Evolutionary conservation across 64 coral and sea anemone species (phyloP), one percentile per base, ranked within the genome.

Genomic region (Pachyseris speciosa): DNA sequence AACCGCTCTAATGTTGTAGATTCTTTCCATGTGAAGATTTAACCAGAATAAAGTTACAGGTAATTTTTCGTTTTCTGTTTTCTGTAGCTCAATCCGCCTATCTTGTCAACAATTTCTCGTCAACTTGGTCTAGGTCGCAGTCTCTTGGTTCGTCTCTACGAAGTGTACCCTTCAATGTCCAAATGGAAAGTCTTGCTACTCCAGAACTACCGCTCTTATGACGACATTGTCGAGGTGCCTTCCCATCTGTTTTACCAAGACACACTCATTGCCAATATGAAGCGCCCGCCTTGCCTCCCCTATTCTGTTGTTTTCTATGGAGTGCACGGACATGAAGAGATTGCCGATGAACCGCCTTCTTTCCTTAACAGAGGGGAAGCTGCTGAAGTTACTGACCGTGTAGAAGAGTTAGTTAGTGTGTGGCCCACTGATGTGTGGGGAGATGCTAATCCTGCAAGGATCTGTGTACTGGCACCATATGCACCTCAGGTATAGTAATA

Each of bases 151-250:
- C 95, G 95, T 4, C 80, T 98, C 7, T 72, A 90, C 33, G 64
- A 94, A 12, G 45, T 47, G 71, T 94, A 98, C 40, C 87, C 95
- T 7, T 7, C 60, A 34, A 34, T 71, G 13, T 98, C 91, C 5
- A 68, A 74, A 5, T 98, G 63, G 48, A 98, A 94, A 64, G 75
- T 94, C 31, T 57, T 74, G 49, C 42, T 98, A 17, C 57, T 98
- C 22, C 91, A 98, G 43, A 98, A 98, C 72, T 98, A 98, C 64
- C 91, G 95, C 38, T 74, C 91, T 1, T 98, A 98, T 74, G 89
- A 98, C 30, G 95, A 98, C 37, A 98, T 98, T 37, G 95, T 98
- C 4, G 95, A 94, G 13, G 78, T 98, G 25, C 95, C 95, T 50
- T 98, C 95, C 11, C 93, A 98, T 66, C 55, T 98, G 47, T 98